Evolutionary conservation across 2,113 vertebrate species (phyloP).

Genomic region (Salvelinus alpinus): DNA sequence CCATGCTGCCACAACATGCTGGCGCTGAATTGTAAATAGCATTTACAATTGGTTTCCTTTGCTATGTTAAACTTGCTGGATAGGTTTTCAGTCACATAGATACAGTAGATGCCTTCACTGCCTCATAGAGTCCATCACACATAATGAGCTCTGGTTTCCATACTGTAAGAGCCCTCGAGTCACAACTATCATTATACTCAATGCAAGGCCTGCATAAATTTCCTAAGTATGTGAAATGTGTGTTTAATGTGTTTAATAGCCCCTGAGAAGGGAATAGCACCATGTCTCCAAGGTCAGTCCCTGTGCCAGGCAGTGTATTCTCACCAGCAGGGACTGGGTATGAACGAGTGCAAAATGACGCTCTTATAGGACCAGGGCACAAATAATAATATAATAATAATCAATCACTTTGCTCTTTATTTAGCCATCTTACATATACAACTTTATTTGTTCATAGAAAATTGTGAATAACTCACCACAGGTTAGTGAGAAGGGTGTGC

Average conservation of each 20-base stretch:
- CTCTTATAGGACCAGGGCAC: too few relatives aligned
- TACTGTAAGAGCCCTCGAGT: background rate
- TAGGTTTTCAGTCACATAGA: background rate
- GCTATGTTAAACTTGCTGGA: background rate
- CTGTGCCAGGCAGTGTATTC: conserved; percentile 11
- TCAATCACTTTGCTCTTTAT: too few relatives aligned
- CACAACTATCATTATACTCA: background rate
- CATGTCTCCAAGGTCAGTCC: conserved; percentile 47
- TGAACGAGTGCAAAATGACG: too few relatives aligned
- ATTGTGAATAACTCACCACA: too few relatives aligned
- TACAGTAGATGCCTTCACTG: background rate
- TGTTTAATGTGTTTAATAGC: conserved; percentile 16
- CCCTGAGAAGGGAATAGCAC: conserved; percentile 18
- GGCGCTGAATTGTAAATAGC: background rate
- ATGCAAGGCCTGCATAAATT: background rate
- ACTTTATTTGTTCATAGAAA: too few relatives aligned
- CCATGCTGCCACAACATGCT: background rate
- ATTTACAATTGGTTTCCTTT: background rate
- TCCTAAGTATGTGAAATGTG: background rate
- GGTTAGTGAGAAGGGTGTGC: too few relatives aligned
- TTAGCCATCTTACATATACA: too few relatives aligned
- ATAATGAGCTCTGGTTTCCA: background rate
- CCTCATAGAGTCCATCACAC: background rate
- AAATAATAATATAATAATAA: too few relatives aligned
- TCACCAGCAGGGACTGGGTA: conserved; percentile 9